Base-by-base conservation (phyloP, 2,797 vertebrate genomes). In the Otolemur crassicaudatus region DNA sequence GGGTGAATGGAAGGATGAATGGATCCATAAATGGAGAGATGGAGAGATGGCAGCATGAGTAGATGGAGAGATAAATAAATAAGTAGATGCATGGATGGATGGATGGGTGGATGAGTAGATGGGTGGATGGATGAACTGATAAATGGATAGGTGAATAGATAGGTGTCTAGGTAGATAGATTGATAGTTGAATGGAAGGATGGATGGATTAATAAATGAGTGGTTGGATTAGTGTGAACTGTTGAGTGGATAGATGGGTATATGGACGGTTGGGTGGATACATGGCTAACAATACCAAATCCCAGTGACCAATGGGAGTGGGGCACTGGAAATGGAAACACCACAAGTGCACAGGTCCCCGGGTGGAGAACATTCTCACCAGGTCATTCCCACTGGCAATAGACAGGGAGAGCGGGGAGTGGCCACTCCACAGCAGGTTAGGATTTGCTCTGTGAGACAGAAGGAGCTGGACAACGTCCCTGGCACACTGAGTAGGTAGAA, bases 401-500 rank as follows among this genome's bases (percentile, higher is more conserved):
- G 99, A 99, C 94, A 99, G 96, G 20, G 99, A 99, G 34, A 99
- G 99, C 0, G 99, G 99, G 9, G 99, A 99, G 98, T 99, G 99
- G 75, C 99, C 99, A 2, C 99, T 99, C 99, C 99, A 99, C 87
- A 99, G 97, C 25, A 98, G 80, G 95, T 99, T 98, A 80, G 98
- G 98, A 49, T 98, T 98, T 56, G 99, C 99, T 72, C 97, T 97
- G 94, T 99, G 99, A 27, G 97, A 97, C 27, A 99, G 98, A 25
- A 99, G 98, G 43, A 99, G 98, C 40, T 84, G 95, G 3, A 99
- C 98, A 22, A 99, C 96, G 49, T 99, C 98, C 92, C 98, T 98
- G 94, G 98, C 98, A 83, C 98, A 97, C 99, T 99, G 97, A 0
- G 97, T 6, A 70, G 40, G 29, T 13, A 27, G 27, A 86, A 76